These are phyloP conservation scores for Phyllotreta striolata DNA, from an alignment of 2,888 invertebrate genomes.

Conservation along the genomic window DNA sequence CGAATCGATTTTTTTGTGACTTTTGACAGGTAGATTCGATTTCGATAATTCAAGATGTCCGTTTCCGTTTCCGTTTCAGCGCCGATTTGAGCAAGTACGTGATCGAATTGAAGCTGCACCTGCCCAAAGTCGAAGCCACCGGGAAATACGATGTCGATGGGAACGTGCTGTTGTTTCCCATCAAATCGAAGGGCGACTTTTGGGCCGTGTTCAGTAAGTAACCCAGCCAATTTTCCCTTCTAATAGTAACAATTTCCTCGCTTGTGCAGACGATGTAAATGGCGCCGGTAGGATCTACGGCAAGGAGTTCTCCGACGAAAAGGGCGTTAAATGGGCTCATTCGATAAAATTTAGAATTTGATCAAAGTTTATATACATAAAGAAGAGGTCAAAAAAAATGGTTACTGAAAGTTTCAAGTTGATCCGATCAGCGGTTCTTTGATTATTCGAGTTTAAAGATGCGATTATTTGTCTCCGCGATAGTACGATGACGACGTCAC, in stretches of 20 bases:
- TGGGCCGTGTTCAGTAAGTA: slow-evolving; percentile 80
- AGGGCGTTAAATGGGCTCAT: slow-evolving; percentile 67
- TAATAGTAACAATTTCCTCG: slow-evolving; percentile 49
- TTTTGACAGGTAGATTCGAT: not conserved
- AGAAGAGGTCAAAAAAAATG: too few species aligned
- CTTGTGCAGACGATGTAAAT: slow-evolving; percentile 77
- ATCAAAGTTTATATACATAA: too few species aligned
- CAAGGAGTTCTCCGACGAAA: slow-evolving; percentile 67
- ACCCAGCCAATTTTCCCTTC: too few species aligned
- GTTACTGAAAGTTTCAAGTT: too few species aligned
- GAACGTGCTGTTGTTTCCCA: slow-evolving; percentile 79
- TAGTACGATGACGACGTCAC: too few species aligned
- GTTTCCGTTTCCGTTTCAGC: slow-evolving; percentile 56
- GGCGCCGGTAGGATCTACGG: slow-evolving; percentile 77
- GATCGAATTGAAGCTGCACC: slow-evolving; percentile 68
- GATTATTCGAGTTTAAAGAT: too few species aligned
- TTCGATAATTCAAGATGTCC: not conserved
- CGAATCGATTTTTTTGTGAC: not conserved
- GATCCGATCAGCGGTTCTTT: too few species aligned
- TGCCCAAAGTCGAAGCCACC: slow-evolving; percentile 77
- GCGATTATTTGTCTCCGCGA: too few species aligned
- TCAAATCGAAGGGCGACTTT: slow-evolving; percentile 80
- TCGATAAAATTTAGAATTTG: too few species aligned
- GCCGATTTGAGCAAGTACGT: slow-evolving; percentile 69
- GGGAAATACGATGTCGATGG: slow-evolving; percentile 81